Base-by-base conservation (phyloP, 2,888 invertebrate species). In the Erebia palarica region DNA sequence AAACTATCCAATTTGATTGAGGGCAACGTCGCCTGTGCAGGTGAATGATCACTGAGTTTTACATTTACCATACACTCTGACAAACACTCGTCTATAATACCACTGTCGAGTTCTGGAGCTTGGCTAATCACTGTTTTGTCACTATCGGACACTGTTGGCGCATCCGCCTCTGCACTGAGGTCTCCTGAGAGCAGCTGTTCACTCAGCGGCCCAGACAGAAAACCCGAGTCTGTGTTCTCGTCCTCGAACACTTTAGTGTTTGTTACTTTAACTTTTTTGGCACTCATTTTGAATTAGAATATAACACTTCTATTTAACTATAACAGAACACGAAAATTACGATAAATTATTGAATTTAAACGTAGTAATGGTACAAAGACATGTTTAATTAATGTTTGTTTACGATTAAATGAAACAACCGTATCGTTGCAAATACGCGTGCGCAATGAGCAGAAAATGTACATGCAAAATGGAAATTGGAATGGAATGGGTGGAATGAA, bases 41-140 rank as follows among this genome's bases (percentile, higher is more conserved):
- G 74, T 3, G 73, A 63, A 63, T 65, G 74, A 75, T 80, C 82
- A 82, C 77, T 79, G 72, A 83, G 73, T 61, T 91, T 94, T 75
- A 96, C 87, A 78, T 94, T 94, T 75, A 95, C 94, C 77, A 97
- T 93, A 81, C 94, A 94, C 81, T 95, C 95, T 68, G 95, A 91
- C 77, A 96, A 89, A 70, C 88, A 94, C 84, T 78, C 82, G 72
- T 53, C 53, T n/a, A 53, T 53, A 0, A 88, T 92, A 79, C 96
- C 96, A 91, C 96, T 95, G 84, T 96, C 96, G 71, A 95, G 86
- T 65, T 81, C 78, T 61, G 72, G 77, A 79, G 80, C 78, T 74
- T 78, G 84, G 86, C 82, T 75, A 67, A 75, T 78, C 82, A 82
- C 83, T 80, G 79, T 81, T 75, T 80, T 81, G 72, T 78, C 80